Evolutionary conservation across 2,888 invertebrate species (phyloP).

Genomic region (Agonum fuliginosum): DNA sequence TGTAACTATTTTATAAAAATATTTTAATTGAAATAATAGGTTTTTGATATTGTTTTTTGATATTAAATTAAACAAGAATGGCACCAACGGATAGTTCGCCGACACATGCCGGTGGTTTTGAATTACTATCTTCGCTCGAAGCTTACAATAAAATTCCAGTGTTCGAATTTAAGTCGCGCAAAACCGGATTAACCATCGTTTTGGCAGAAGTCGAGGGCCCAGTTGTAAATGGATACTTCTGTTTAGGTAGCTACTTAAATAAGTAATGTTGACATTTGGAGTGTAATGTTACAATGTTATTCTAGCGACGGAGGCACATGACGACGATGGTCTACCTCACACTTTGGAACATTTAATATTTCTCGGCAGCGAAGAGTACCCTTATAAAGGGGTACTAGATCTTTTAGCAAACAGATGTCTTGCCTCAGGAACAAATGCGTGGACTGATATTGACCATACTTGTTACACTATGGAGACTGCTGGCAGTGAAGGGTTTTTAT

Average conservation of each 20-base stretch:
- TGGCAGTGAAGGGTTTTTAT: conserved; percentile 89
- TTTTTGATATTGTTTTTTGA: conserved; percentile 21
- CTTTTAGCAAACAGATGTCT: conserved; percentile 91
- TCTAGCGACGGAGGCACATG: conserved; percentile 91
- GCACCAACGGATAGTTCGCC: conserved; percentile 71
- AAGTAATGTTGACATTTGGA: too few relatives aligned
- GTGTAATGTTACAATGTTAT: too few relatives aligned
- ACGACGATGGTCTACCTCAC: conserved; percentile 94
- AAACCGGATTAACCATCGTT: conserved; percentile 87
- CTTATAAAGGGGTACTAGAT: conserved; percentile 92
- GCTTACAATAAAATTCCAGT: conserved; percentile 85
- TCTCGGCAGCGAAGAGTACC: conserved; percentile 91
- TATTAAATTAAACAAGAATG: conserved; percentile 63
- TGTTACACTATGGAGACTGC: conserved; percentile 93
- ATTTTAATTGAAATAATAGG: neutral
- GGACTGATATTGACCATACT: conserved; percentile 92
- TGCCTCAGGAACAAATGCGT: conserved; percentile 94
- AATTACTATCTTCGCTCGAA: conserved; percentile 78
- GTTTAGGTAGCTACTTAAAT: conserved; percentile 82
- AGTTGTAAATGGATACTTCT: conserved; percentile 91
- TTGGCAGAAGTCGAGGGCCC: conserved; percentile 93
- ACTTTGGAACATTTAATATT: conserved; percentile 95
- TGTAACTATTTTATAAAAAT: conserved; percentile 17
- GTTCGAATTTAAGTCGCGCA: conserved; percentile 85
- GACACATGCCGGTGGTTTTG: conserved; percentile 72